Evolutionary conservation across 92 coral and sea anemone species (phyloP).

Genomic region (Zoanthus sansibaricus): DNA sequence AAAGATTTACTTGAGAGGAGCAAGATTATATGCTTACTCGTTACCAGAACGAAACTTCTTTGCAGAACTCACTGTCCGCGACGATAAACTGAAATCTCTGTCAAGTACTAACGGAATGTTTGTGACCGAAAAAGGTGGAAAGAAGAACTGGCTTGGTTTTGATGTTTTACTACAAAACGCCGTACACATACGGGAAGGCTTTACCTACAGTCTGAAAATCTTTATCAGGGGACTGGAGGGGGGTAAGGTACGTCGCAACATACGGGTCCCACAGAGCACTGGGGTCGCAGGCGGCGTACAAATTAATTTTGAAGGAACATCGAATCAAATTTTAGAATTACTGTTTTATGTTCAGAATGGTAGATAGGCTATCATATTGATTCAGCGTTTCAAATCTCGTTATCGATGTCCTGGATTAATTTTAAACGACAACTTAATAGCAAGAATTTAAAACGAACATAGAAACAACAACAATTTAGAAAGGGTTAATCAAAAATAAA

Average conservation of each 20-base stretch:
- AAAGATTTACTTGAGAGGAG: conserved; percentile 33
- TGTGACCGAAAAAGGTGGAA: conserved; percentile 40
- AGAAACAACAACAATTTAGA: no score
- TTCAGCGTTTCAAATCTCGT: no score
- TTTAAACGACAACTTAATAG: no score
- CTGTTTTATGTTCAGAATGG: conserved; percentile 37
- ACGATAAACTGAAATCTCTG: conserved; percentile 36
- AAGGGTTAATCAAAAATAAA: no score
- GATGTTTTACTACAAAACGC: conserved; percentile 60
- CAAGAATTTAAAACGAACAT: no score
- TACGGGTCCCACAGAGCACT: conserved; percentile 40
- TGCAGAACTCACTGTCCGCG: conserved; percentile 31
- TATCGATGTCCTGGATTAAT: no score
- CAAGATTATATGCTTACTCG: conserved; percentile 36
- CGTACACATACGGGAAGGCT: conserved; percentile 16
- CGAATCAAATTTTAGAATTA: conserved; percentile 42
- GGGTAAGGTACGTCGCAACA: conserved; percentile 32
- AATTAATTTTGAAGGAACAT: conserved; percentile 40
- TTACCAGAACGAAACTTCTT: background rate
- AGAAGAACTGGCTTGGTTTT: conserved; percentile 60
- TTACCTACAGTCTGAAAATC: conserved; percentile 1
- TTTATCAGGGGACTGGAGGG: conserved; percentile 25
- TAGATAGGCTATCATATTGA: background rate
- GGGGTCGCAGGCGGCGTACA: conserved; percentile 41
- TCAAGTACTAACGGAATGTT: conserved; percentile 13